These are phyloP conservation scores for Apostichopus californicus DNA, from an alignment of 35 echinoderm and acorn worm genomes.

Conservation along the genomic window DNA sequence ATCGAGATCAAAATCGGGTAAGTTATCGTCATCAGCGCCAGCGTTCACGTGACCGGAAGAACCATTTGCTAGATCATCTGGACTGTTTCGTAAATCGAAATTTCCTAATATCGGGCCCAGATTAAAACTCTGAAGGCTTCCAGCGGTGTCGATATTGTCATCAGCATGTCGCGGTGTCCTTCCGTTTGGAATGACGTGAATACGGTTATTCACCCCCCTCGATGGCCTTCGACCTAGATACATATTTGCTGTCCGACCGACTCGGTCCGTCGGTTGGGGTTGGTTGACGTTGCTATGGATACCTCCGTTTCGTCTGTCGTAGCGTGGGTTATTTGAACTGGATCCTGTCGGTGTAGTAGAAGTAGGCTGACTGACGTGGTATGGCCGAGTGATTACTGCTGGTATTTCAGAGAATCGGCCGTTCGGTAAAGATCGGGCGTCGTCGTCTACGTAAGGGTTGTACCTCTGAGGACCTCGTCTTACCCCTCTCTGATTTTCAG, in stretches of 20 bases:
- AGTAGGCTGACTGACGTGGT: background rate
- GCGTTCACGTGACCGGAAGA: background rate
- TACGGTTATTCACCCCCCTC: background rate
- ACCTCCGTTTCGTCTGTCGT: background rate
- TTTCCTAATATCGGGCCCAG: slow-evolving; percentile 37
- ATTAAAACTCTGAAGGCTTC: background rate
- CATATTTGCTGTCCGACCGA: slow-evolving; percentile 6
- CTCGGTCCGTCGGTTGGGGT: background rate
- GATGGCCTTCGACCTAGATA: slow-evolving; percentile 3
- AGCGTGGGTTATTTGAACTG: background rate
- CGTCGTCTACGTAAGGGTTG: slow-evolving; percentile 42
- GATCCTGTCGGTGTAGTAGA: background rate
- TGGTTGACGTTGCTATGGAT: slow-evolving; percentile 1
- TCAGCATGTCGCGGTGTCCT: background rate
- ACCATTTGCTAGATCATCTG: background rate
- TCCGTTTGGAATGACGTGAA: background rate
- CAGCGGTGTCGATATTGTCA: background rate
- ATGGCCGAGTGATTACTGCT: background rate
- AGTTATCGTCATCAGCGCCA: background rate
- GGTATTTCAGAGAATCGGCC: slow-evolving; percentile 1
- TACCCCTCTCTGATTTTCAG: background rate
- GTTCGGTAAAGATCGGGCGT: slow-evolving; percentile 5
- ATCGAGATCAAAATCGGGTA: slow-evolving; percentile 34
- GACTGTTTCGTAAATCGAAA: background rate
- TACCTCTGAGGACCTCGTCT: slow-evolving; percentile 34